These are phyloP conservation scores for Escarpia spicata DNA, from an alignment of 2,888 invertebrate species.

Conservation along the genomic window DNA sequence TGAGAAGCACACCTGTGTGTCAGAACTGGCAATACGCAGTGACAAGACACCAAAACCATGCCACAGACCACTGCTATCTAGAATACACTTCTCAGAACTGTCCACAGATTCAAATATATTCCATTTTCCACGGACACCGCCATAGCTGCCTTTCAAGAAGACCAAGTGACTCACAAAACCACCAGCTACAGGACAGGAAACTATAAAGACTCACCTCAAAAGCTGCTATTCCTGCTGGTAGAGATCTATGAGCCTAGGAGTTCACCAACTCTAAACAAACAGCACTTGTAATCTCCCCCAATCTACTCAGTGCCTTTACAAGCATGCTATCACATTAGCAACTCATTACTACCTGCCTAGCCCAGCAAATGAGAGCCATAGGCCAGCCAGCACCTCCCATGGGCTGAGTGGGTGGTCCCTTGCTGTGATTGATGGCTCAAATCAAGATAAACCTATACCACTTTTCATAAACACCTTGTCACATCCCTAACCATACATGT, in stretches of 20 bases:
- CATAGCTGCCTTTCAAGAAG: background rate
- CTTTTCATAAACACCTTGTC: constrained; percentile 7
- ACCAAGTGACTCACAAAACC: background rate
- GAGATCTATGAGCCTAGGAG: background rate
- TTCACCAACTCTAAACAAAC: background rate
- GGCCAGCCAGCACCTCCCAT: background rate
- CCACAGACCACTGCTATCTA: background rate
- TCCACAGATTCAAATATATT: background rate
- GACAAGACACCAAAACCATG: background rate
- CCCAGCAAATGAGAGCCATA: background rate
- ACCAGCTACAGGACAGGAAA: background rate
- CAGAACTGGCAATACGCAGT: background rate
- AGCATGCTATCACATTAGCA: constrained; percentile 13
- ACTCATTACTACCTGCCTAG: background rate
- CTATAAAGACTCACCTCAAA: background rate
- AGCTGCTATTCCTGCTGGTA: background rate
- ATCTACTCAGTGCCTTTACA: background rate
- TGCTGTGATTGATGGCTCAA: background rate
- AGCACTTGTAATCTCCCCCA: background rate
- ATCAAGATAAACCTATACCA: constrained; percentile 16
- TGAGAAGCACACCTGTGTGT: background rate
- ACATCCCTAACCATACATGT: background rate
- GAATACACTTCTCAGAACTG: background rate
- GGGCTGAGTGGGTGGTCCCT: background rate
- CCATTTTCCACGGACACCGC: background rate